These are phyloP conservation scores for Philopedon plagiatum DNA, from an alignment of 2,888 invertebrate genomes.

Conservation along the genomic window DNA sequence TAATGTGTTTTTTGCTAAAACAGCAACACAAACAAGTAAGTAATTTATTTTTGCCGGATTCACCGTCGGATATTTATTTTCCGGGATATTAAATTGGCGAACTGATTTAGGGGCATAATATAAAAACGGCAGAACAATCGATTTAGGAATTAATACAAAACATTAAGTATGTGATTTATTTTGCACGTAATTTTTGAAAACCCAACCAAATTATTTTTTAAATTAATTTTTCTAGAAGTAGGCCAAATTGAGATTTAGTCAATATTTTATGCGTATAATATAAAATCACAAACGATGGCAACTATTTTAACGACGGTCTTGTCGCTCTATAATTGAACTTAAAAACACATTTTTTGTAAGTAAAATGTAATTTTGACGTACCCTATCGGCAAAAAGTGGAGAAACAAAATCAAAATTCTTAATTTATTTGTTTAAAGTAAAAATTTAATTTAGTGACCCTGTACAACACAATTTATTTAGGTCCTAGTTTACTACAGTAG, in stretches of 20 bases:
- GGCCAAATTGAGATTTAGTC: not conserved
- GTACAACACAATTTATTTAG: too few relatives aligned
- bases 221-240: not conserved
- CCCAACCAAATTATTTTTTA: not conserved
- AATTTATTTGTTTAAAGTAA: too few relatives aligned
- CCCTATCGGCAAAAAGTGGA: too few relatives aligned
- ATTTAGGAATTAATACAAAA: constrained; percentile 33
- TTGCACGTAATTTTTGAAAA: constrained; percentile 28
- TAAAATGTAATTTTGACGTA: too few relatives aligned
- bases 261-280: not conserved
- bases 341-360: too few relatives aligned
- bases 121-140: constrained; percentile 39
- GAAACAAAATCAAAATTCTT: too few relatives aligned
- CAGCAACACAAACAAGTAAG: constrained; percentile 23
- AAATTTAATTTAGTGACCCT: too few relatives aligned
- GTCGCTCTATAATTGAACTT: too few relatives aligned
- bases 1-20: constrained; percentile 4
- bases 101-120: constrained; percentile 45
- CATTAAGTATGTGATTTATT: constrained; percentile 45
- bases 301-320: too few relatives aligned
- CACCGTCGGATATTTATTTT: constrained; percentile 46
- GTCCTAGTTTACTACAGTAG: too few relatives aligned
- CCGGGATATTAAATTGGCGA: constrained; percentile 48
- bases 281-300: too few relatives aligned
- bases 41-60: constrained; percentile 37